Evolutionary conservation across 2,113 vertebrate genomes (phyloP).

Genomic region (Anseranas semipalmata): DNA sequence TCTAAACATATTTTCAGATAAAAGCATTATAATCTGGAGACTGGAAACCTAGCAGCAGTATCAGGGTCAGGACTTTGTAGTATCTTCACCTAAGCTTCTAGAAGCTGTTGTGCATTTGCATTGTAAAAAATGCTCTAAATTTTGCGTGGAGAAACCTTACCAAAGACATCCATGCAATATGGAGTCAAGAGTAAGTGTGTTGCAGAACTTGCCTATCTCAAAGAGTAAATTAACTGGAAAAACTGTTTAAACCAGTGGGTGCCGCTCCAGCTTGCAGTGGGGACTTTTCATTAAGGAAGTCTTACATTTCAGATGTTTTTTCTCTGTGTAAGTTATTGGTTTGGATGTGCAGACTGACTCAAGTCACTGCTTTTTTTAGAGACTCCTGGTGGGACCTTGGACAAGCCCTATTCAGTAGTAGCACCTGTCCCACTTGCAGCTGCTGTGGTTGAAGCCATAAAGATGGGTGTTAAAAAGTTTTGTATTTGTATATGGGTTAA

Average conservation of each 20-base stretch:
- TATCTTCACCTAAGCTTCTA: neutral
- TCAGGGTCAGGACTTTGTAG: neutral
- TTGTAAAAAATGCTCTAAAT: neutral
- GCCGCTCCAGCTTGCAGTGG: neutral
- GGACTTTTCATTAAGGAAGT: neutral
- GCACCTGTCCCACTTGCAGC: fast-evolving
- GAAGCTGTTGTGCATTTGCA: neutral
- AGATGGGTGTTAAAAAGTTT: neutral
- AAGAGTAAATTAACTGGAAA: neutral
- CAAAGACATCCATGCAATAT: neutral
- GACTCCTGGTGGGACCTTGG: neutral
- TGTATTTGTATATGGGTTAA: neutral
- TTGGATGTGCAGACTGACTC: neutral
- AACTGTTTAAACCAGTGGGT: neutral
- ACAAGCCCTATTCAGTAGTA: neutral
- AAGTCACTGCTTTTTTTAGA: neutral
- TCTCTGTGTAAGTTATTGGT: fast-evolving
- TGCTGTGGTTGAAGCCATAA: neutral
- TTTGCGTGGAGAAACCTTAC: neutral
- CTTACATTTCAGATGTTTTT: neutral
- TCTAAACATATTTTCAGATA: neutral
- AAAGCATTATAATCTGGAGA: slow-evolving; percentile 5
- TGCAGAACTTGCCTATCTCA: neutral
- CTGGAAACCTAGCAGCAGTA: neutral
- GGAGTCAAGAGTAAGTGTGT: neutral